Evolutionary conservation across 2,888 invertebrate species (phyloP).

Genomic region (Auanema freiburgensis): DNA sequence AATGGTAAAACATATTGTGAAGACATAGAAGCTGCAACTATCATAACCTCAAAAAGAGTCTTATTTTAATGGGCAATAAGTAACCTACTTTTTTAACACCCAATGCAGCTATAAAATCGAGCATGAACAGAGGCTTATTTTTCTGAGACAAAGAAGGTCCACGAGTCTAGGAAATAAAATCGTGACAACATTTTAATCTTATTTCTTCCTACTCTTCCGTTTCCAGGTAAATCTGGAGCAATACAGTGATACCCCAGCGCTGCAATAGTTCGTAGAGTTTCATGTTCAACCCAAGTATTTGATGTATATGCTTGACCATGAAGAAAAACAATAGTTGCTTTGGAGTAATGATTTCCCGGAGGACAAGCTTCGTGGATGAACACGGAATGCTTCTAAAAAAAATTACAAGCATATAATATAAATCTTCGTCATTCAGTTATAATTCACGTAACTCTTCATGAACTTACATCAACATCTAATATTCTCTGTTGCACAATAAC

Average conservation of each 20-base stretch:
- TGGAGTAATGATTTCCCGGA: slow-evolving; percentile 42
- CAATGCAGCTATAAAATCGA: slow-evolving; percentile 33
- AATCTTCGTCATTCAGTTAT: too few species aligned
- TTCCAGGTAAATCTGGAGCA: slow-evolving; percentile 45
- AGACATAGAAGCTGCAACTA: slow-evolving; percentile 46
- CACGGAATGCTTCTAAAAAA: slow-evolving; percentile 33
- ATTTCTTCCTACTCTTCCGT: slow-evolving; percentile 24
- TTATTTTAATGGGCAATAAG: neutral
- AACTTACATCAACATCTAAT: slow-evolving; percentile 33
- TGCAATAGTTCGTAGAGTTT: slow-evolving; percentile 32
- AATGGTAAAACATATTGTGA: slow-evolving; percentile 46
- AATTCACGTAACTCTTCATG: neutral
- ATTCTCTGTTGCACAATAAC: slow-evolving; percentile 38
- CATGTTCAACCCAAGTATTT: slow-evolving; percentile 41
- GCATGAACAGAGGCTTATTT: slow-evolving; percentile 32
- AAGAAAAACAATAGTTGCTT: slow-evolving; percentile 39
- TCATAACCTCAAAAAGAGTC: slow-evolving; percentile 24
- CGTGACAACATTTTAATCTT: neutral
- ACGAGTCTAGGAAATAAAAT: slow-evolving; percentile 19
- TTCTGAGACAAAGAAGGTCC: slow-evolving; percentile 28
- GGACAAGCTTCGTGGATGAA: slow-evolving; percentile 43
- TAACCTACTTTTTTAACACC: slow-evolving; percentile 32
- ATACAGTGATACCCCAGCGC: slow-evolving; percentile 45
- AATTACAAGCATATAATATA: neutral
- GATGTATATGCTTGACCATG: slow-evolving; percentile 48